phyloP scores from a whole-genome alignment of 2,797 vertebrate species.

The Karalla daura region DNA sequence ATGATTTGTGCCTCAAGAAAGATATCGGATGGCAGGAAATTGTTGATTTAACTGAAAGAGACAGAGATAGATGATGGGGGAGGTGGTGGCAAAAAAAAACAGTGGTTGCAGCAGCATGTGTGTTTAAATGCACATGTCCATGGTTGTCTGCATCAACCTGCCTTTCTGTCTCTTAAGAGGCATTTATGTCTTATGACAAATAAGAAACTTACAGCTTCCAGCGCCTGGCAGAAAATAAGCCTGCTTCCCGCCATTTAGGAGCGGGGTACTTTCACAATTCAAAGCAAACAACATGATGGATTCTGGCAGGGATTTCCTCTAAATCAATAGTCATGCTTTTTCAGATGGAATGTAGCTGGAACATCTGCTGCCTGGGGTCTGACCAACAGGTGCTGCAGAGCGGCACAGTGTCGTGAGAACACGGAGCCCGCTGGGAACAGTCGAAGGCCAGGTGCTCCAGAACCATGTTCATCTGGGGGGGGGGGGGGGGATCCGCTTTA shows the following conservation, averaged over 20 bases:
- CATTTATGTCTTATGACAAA: slow-evolving; percentile 33
- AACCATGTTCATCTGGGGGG: slow-evolving; percentile 69
- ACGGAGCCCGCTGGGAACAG: slow-evolving; percentile 52
- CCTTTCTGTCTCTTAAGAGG: slow-evolving; percentile 12
- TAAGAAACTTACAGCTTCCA: slow-evolving; percentile 31
- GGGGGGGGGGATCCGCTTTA: slow-evolving; percentile 59
- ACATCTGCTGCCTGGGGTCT: slow-evolving; percentile 75
- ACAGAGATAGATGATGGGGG: slow-evolving; percentile 1
- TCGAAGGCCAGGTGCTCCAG: slow-evolving; percentile 71
- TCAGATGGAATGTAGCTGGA: slow-evolving; percentile 64
- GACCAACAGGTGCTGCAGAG: slow-evolving; percentile 78
- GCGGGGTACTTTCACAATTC: slow-evolving; percentile 42
- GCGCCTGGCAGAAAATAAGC: background rate
- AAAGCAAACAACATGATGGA: slow-evolving; percentile 62
- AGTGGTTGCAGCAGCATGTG: background rate
- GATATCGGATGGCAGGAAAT: slow-evolving; percentile 23
- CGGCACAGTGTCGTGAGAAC: slow-evolving; percentile 78
- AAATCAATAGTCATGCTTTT: slow-evolving; percentile 80
- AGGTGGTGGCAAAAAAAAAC: background rate
- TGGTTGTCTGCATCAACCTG: slow-evolving; percentile 2
- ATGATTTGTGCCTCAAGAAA: slow-evolving; percentile 24
- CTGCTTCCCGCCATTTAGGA: slow-evolving; percentile 31
- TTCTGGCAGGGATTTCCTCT: slow-evolving; percentile 75
- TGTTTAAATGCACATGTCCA: slow-evolving; percentile 24
- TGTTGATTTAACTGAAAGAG: slow-evolving; percentile 15